Conservation (phyloP, 2,113 vertebrate genomes). For the Condylura cristata region DNA sequence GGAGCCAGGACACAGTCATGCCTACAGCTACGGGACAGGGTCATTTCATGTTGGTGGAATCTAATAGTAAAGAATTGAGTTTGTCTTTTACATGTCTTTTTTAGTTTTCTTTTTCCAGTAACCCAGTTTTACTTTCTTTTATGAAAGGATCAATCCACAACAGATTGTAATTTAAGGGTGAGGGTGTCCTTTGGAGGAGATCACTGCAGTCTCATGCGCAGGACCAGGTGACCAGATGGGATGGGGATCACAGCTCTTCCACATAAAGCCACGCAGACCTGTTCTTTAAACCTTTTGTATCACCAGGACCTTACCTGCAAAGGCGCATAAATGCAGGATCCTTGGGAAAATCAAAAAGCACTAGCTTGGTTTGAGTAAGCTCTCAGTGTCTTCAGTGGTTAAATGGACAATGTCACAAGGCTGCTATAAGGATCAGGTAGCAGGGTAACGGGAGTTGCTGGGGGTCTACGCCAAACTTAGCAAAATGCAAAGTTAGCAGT, state of each 20-base stretch:
- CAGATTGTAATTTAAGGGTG: background rate
- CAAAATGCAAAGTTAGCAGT: background rate
- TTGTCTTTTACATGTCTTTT: background rate
- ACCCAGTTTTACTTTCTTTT: conserved; percentile 16
- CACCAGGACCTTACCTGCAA: background rate
- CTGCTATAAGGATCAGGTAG: background rate
- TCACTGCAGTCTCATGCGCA: rapidly evolving
- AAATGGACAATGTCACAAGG: background rate
- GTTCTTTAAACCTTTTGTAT: background rate
- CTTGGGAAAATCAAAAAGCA: background rate
- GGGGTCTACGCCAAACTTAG: background rate
- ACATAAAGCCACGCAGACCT: background rate
- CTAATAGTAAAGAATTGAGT: background rate
- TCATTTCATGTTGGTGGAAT: background rate
- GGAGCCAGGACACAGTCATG: background rate
- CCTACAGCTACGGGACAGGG: background rate
- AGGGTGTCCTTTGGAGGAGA: background rate
- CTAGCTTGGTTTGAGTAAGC: background rate
- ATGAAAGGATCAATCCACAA: background rate
- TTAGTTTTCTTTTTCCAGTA: conserved; percentile 5
- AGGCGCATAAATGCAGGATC: background rate
- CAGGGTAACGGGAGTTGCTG: background rate
- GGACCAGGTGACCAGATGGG: background rate
- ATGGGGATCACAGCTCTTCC: background rate
- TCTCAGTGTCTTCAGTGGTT: background rate